Conservation (phyloP, 2,113 vertebrate species). For the Archilochus colubris region DNA sequence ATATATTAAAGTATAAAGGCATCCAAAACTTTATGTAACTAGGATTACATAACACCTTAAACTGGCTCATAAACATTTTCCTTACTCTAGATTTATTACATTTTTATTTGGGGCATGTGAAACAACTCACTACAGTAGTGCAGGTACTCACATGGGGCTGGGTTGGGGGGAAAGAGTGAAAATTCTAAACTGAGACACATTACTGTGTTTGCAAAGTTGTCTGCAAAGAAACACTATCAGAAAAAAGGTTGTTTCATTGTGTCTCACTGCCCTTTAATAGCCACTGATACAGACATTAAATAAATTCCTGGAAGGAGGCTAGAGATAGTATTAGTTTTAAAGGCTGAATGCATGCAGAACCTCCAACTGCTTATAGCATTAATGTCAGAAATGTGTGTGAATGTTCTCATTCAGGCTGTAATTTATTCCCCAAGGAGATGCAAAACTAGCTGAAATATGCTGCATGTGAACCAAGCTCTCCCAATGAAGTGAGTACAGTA, state of each 20-base stretch:
- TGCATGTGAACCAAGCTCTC: not conserved
- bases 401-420: slow-evolving; percentile 61
- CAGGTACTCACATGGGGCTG: not conserved
- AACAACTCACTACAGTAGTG: not conserved
- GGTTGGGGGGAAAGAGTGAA: not conserved
- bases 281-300: not conserved
- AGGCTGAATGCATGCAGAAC: not conserved
- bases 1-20: not conserved
- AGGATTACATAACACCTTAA: slow-evolving; percentile 21
- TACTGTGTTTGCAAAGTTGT: not conserved
- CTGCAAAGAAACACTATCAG: not conserved
- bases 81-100: slow-evolving; percentile 21
- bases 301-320: not conserved
- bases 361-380: not conserved
- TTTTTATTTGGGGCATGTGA: slow-evolving; percentile 33
- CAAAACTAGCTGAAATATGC: slow-evolving; percentile 49
- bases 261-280: not conserved
- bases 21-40: slow-evolving; percentile 51
- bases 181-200: not conserved
- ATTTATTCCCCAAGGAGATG: slow-evolving; percentile 51
- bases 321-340: not conserved
- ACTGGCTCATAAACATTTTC: slow-evolving; percentile 7
- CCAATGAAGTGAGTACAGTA: not conserved
- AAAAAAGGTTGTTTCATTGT: not conserved
- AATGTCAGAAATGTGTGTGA: slow-evolving; percentile 27